Evolutionary conservation across 2,888 invertebrate genomes (phyloP).

Genomic region (Hydriomena furcata): DNA sequence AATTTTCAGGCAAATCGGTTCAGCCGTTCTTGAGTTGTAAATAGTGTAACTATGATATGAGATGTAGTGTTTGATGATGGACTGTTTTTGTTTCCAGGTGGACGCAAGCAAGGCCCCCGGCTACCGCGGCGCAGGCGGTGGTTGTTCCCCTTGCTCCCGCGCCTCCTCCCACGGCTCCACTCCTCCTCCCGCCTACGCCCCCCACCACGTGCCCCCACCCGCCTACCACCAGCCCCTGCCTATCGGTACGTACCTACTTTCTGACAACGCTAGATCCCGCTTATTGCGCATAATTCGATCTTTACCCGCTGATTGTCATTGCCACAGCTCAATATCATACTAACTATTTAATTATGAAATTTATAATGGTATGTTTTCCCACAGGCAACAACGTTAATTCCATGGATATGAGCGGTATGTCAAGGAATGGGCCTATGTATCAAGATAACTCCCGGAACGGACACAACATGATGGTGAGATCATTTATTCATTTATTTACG

Average conservation of each 20-base stretch:
- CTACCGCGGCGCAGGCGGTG: slow-evolving; percentile 92
- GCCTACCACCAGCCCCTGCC: slow-evolving; percentile 54
- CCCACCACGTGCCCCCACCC: slow-evolving; percentile 42
- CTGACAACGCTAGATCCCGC: too few relatives aligned
- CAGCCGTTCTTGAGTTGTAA: too few relatives aligned
- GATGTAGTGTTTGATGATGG: too few relatives aligned
- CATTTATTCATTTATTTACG: too few relatives aligned
- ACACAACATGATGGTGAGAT: slow-evolving; percentile 77
- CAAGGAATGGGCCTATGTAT: slow-evolving; percentile 77
- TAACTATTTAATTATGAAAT: neutral
- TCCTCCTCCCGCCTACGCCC: slow-evolving; percentile 65
- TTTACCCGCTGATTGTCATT: too few relatives aligned
- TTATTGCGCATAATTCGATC: too few relatives aligned
- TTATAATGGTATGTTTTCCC: slow-evolving; percentile 10
- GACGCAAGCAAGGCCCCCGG: slow-evolving; percentile 96
- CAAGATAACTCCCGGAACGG: slow-evolving; percentile 76
- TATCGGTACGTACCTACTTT: slow-evolving; percentile 35
- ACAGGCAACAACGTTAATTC: slow-evolving; percentile 70
- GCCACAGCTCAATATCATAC: too few relatives aligned
- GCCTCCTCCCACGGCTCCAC: slow-evolving; percentile 78
- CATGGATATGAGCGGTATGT: slow-evolving; percentile 72
- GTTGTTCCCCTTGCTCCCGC: slow-evolving; percentile 88
- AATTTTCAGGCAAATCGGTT: too few relatives aligned
- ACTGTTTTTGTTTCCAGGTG: slow-evolving; percentile 71
- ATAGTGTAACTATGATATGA: too few relatives aligned